These are phyloP conservation scores for Gnathonemus echidnorhynchus DNA, from an alignment of 2,113 vertebrate species.

Conservation along the genomic window DNA sequence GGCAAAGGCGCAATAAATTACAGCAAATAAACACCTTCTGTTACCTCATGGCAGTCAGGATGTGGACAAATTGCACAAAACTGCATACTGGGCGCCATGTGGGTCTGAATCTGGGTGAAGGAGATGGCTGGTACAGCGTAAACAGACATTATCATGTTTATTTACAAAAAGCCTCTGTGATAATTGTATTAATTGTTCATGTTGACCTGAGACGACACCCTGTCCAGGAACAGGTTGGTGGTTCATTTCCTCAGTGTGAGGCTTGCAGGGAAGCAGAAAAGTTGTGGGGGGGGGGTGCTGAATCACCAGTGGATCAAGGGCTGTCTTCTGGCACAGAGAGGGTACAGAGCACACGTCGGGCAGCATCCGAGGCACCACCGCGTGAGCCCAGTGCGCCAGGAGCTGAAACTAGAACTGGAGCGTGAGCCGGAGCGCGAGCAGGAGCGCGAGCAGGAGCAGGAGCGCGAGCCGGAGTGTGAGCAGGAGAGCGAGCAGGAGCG, in stretches of 20 bases:
- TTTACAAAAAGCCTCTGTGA: neutral
- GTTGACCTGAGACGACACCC: neutral
- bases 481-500: no score
- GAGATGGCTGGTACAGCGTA: neutral
- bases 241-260: neutral
- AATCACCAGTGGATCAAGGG: neutral
- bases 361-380: neutral
- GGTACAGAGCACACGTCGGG: neutral
- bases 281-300: neutral
- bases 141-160: neutral
- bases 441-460: no score
- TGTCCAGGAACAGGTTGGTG: neutral
- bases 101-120: neutral
- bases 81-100: neutral
- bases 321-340: neutral
- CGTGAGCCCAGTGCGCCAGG: neutral
- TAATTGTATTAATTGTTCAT: neutral
- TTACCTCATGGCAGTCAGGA: neutral
- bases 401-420: no score
- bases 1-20: neutral
- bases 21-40: neutral
- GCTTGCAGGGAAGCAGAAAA: neutral
- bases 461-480: rapidly evolving
- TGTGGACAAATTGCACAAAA: neutral
- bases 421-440: neutral